Base-by-base conservation (phyloP, 2,888 invertebrate genomes). In the Cataglyphis albicans region DNA sequence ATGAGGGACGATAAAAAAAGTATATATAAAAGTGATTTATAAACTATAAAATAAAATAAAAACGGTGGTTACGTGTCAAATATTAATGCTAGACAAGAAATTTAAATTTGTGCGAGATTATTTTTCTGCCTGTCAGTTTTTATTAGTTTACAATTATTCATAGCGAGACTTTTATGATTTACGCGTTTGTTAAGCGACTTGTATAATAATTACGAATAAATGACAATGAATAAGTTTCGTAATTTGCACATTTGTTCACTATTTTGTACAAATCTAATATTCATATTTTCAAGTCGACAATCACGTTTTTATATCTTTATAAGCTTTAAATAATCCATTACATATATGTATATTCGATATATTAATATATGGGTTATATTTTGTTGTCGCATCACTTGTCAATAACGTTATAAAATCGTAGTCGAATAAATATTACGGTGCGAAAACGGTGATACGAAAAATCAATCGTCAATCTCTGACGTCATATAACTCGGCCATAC, bases 41-140 rank as follows among this genome's bases (percentile, higher is more conserved):
- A 29, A 12, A 25, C 0, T 15, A 70, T 48, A 63, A 68, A 48
- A 15, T 52, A 12, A 61, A 63, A 38, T 38, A 25, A 25, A 25
- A 25, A 25, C 25, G 25, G 25, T 35, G 41, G 18, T 67, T 25
- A 67, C 25, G n/a, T 21, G 5, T 59, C 18, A 9, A n/a, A 65
- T 38, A 64, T 55, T 75, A 57, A 68, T 35, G 64, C 21, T 41
- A 21, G 9, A 64, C 48, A 44, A 18, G 25, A 59, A 52, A 55
- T 83, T 80, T 18, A 59, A 83, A 80, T 83, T 65, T 64, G 65
- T 81, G 64, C 72, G 6, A 70, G 48, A 64, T 81, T 72, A 83
- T 72, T 83, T 83, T 80, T 83, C 83, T 70, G 48, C 52, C 52
- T 59, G 52, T 61, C 52, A 68, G 61, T 63, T n/a, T 35, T 59